Conservation (phyloP, 1,140 invertebrate genomes). For the Globodera ellingtonae region DNA sequence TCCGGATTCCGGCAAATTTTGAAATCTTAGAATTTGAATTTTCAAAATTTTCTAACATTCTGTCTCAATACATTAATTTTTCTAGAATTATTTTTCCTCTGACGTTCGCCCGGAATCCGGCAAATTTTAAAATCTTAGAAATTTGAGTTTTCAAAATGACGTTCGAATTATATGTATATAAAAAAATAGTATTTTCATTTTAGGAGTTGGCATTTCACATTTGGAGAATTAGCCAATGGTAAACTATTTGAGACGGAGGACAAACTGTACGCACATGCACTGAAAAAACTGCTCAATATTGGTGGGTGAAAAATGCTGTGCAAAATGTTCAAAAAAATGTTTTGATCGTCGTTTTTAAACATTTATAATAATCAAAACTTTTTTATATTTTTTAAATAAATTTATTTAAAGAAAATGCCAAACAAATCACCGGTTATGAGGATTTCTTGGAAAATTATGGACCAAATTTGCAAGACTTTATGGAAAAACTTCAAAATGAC, state of each 20-base stretch:
- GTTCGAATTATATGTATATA: not conserved
- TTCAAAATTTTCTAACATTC: too few species aligned
- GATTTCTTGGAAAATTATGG: slow-evolving; percentile 1
- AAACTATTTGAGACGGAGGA: not conserved
- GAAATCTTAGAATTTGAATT: not conserved
- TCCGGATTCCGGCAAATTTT: too few species aligned
- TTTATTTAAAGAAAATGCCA: slow-evolving; percentile 9
- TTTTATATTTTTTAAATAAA: not conserved
- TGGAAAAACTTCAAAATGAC: not conserved
- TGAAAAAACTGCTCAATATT: slow-evolving; percentile 1
- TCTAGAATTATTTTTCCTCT: not conserved
- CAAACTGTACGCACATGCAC: not conserved
- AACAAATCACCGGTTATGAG: slow-evolving; percentile 5
- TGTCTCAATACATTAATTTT: too few species aligned
- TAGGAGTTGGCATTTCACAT: not conserved
- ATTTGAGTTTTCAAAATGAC: too few species aligned
- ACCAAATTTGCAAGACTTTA: not conserved
- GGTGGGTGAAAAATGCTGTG: not conserved
- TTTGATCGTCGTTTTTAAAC: not conserved
- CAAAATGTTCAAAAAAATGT: too few species aligned
- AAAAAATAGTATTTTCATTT: not conserved
- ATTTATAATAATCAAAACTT: not conserved
- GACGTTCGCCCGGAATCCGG: too few species aligned
- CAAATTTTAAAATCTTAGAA: too few species aligned
- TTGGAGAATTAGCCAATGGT: not conserved